These are phyloP conservation scores for Sebastes hubbsi DNA, from an alignment of 2,797 vertebrate species.

Conservation along the genomic window DNA sequence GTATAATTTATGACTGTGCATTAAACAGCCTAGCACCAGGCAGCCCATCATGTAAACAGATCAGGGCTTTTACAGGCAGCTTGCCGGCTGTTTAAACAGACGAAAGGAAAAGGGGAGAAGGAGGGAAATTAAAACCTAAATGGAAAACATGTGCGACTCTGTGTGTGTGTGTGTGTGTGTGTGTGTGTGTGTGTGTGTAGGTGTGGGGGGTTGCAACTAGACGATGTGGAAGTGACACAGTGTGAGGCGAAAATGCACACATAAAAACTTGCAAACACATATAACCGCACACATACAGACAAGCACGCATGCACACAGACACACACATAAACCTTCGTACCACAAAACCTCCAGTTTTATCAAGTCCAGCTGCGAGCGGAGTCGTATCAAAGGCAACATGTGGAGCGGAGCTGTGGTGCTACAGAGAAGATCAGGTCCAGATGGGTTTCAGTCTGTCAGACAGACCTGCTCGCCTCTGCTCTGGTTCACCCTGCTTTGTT, in stretches of 20 bases:
- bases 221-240: constrained; percentile 89
- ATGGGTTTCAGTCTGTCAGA: constrained; percentile 78
- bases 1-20: constrained; percentile 78
- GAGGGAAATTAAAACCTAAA: constrained; percentile 90
- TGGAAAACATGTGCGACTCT: constrained; percentile 80
- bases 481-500: constrained; percentile 49
- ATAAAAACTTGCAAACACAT: constrained; percentile 64
- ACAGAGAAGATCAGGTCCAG: constrained; percentile 93
- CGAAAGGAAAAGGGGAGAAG: constrained; percentile 89
- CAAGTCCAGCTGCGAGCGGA: constrained; percentile 88
- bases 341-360: constrained; percentile 79
- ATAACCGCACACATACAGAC: constrained; percentile 40
- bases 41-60: constrained; percentile 81
- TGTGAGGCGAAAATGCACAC: constrained; percentile 68
- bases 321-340: constrained; percentile 51
- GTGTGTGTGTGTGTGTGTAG: constrained; percentile 1
- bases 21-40: constrained; percentile 80
- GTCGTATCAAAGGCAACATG: constrained; percentile 89
- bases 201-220: constrained; percentile 70
- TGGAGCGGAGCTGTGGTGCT: constrained; percentile 89
- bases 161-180: constrained; percentile 14
- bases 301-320: constrained; percentile 1
- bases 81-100: constrained; percentile 81
- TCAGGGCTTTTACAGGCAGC: constrained; percentile 76
- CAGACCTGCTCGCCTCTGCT: constrained; percentile 54